phyloP scores from a whole-genome alignment of 2,113 vertebrate species.

The Ondatra zibethicus region DNA sequence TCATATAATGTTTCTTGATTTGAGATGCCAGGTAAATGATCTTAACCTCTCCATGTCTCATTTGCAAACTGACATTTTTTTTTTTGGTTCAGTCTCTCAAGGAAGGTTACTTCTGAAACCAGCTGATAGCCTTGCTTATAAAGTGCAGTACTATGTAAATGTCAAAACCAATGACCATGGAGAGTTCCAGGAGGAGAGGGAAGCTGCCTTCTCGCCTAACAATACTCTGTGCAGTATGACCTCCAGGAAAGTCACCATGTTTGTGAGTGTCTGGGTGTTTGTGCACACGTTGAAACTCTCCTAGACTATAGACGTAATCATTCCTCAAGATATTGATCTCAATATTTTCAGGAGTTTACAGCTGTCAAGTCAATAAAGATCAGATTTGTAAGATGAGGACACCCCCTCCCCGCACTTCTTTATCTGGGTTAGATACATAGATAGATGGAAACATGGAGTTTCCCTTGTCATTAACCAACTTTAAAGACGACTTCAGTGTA shows the following conservation, averaged over 20 bases:
- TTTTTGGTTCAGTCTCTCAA: conserved; percentile 25
- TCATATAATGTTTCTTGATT: conserved; percentile 33
- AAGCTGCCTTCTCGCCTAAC: background rate
- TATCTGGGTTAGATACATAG: conserved; percentile 50
- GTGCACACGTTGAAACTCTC: background rate
- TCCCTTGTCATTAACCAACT: conserved; percentile 80
- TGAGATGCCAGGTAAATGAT: conserved; percentile 41
- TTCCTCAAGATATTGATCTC: conserved; percentile 60
- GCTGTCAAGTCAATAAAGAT: conserved; percentile 45
- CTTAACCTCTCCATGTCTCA: conserved; percentile 35
- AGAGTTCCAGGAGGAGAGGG: background rate
- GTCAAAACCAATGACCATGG: conserved; percentile 6
- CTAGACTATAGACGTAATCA: conserved; percentile 19
- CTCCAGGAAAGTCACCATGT: conserved; percentile 62
- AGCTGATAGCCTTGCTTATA: conserved; percentile 6
- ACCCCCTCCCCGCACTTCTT: background rate
- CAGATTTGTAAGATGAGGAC: conserved; percentile 54
- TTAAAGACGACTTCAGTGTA: conserved; percentile 76
- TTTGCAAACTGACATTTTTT: conserved; percentile 53
- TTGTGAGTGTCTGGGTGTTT: conserved; percentile 21
- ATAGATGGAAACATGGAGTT: conserved; percentile 60
- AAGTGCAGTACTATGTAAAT: conserved; percentile 41
- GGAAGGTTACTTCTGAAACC: conserved; percentile 48
- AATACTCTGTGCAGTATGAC: conserved; percentile 16
- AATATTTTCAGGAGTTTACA: conserved; percentile 37